Percentiles rank a stretch among this genome's conserved stretches.
Evolutionary conservation across 2,797 vertebrate species (phyloP).

Genomic region (Xerus rutilus): DNA sequence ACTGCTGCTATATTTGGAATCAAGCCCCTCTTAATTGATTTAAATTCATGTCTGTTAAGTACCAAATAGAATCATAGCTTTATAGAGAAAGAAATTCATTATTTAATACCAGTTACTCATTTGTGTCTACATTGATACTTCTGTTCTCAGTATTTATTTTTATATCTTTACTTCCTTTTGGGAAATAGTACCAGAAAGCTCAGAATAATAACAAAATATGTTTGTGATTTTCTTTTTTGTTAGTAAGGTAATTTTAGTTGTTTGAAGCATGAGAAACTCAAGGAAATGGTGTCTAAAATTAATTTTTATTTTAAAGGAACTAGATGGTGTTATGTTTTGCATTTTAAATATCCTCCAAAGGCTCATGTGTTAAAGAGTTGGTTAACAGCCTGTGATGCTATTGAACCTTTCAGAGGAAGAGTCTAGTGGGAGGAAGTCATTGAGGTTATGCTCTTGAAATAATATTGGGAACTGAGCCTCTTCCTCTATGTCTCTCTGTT

Average conservation of each 20-base stretch:
- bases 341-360: neutral
- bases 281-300: neutral
- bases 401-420: neutral
- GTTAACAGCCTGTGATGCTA: too few relatives aligned
- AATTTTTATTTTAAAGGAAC: constrained; percentile 17
- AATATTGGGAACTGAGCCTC: neutral
- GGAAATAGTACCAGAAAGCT: neutral
- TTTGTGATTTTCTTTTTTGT: neutral
- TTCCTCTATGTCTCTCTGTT: neutral
- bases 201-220: constrained; percentile 3
- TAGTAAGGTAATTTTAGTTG: neutral
- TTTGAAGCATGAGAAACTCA: constrained; percentile 16
- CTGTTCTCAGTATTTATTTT: constrained; percentile 26
- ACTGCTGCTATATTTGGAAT: neutral
- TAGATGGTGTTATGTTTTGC: neutral
- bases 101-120: neutral
- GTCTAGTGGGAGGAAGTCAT: neutral
- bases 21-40: neutral
- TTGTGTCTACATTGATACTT: neutral
- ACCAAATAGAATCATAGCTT: neutral
- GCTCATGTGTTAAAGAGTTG: neutral
- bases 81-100: neutral
- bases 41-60: neutral
- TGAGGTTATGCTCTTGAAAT: neutral
- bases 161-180: constrained; percentile 21